These are phyloP conservation scores for Coreius guichenoti DNA, from an alignment of 2,797 vertebrate genomes.

Conservation along the genomic window DNA sequence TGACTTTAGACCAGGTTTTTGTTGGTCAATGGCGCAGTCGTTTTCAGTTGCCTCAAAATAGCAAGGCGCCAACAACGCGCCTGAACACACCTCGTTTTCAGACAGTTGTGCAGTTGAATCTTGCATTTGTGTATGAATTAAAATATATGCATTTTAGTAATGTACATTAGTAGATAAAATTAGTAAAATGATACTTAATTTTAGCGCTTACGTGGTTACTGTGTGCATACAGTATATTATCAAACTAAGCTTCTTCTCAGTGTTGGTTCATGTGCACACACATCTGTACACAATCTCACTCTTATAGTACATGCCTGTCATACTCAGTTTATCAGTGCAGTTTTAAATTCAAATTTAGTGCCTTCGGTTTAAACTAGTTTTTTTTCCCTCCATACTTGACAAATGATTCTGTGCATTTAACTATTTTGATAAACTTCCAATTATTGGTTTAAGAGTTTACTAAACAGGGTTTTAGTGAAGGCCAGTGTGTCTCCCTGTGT, in stretches of 20 bases:
- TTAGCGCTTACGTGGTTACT: neutral
- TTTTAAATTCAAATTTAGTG: neutral
- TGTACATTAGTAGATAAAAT: neutral
- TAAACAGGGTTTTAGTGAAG: slow-evolving; percentile 27
- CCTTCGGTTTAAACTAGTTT: neutral
- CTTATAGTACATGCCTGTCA: neutral
- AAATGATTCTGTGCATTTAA: neutral
- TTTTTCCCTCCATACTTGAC: neutral
- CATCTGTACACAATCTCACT: slow-evolving; percentile 1
- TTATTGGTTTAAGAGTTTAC: slow-evolving; percentile 25
- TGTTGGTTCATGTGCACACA: neutral
- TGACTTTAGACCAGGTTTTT: too few relatives aligned
- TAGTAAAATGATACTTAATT: neutral
- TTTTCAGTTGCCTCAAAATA: too few relatives aligned
- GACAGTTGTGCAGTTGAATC: neutral
- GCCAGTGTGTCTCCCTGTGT: neutral
- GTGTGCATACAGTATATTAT: neutral
- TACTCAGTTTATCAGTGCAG: neutral
- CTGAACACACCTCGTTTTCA: too few relatives aligned
- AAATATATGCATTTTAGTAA: neutral
- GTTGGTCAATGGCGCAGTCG: too few relatives aligned
- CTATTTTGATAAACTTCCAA: slow-evolving; percentile 18
- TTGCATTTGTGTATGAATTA: neutral
- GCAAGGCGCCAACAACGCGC: too few relatives aligned
- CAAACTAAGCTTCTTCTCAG: neutral